These are phyloP conservation scores for Actinia tenebrosa DNA, from an alignment of 64 coral and sea anemone genomes.

Conservation along the genomic window DNA sequence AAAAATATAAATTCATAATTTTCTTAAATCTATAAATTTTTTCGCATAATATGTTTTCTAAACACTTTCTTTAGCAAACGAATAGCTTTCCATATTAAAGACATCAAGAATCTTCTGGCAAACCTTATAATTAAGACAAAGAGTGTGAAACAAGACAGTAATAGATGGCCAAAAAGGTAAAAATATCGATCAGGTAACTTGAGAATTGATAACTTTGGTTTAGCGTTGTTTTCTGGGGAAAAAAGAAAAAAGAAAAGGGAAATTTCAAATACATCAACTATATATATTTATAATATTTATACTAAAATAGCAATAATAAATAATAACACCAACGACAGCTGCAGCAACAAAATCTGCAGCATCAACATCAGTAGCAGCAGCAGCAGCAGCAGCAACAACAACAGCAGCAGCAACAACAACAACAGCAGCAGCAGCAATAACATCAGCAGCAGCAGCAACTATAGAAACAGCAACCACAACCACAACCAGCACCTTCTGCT, in stretches of 20 bases:
- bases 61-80: neutral
- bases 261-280: neutral
- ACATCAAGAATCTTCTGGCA: neutral
- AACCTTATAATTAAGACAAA: neutral
- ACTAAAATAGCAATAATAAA: neutral
- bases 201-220: neutral
- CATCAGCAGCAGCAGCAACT: no score
- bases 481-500: no score
- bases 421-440: no score
- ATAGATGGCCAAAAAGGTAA: slow-evolving; percentile 1
- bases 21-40: neutral
- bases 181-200: slow-evolving; percentile 19
- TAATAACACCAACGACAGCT: neutral
- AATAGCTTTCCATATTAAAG: neutral
- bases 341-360: neutral
- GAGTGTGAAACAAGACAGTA: neutral
- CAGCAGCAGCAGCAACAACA: neutral
- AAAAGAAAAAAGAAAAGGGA: neutral
- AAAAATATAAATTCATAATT: neutral
- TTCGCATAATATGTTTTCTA: neutral
- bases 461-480: no score
- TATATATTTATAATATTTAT: neutral
- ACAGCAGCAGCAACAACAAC: no score
- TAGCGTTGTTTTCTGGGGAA: neutral
- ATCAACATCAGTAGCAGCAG: no score